Evolutionary conservation across 2,888 invertebrate species (phyloP).

Genomic region (Lasius platythorax): DNA sequence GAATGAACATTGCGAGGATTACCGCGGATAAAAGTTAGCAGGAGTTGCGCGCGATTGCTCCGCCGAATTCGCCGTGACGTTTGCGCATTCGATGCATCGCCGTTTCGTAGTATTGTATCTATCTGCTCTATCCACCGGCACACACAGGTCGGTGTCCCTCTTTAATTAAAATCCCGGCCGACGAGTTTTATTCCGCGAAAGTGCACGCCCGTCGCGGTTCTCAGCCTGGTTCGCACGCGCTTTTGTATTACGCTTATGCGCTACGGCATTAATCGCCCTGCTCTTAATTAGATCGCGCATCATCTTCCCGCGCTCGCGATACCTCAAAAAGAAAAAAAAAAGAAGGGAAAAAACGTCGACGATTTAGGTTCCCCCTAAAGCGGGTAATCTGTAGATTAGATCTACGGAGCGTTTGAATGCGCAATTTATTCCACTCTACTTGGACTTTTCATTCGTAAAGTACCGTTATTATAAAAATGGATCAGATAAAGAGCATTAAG

Average conservation of each 20-base stretch:
- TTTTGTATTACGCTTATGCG: slow-evolving; percentile 66
- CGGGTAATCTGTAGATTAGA: slow-evolving; percentile 6
- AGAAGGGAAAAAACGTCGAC: too few relatives aligned
- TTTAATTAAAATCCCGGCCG: slow-evolving; percentile 77
- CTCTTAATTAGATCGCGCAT: slow-evolving; percentile 76
- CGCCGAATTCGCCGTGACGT: slow-evolving; percentile 41
- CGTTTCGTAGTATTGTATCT: slow-evolving; percentile 14
- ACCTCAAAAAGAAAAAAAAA: slow-evolving; percentile 29
- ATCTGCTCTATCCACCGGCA: neutral
- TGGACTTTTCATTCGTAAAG: neutral
- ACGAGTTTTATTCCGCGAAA: slow-evolving; percentile 72
- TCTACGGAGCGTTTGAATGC: neutral
- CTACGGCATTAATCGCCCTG: slow-evolving; percentile 65
- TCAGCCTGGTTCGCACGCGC: slow-evolving; percentile 83
- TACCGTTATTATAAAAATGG: slow-evolving; percentile 1
- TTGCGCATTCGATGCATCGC: slow-evolving; percentile 41
- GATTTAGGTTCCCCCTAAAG: slow-evolving; percentile 17
- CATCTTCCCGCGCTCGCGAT: slow-evolving; percentile 66
- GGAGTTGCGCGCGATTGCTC: slow-evolving; percentile 25
- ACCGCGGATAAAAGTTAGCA: slow-evolving; percentile 36
- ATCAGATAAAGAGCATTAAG: neutral
- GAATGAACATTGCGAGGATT: slow-evolving; percentile 36
- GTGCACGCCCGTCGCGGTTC: slow-evolving; percentile 70
- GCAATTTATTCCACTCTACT: slow-evolving; percentile 18
- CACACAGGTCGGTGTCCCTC: slow-evolving; percentile 26